Evolutionary conservation across 2,888 invertebrate species (phyloP), one percentile per base, ranked within the genome.

Genomic region (Globia sparganii): DNA sequence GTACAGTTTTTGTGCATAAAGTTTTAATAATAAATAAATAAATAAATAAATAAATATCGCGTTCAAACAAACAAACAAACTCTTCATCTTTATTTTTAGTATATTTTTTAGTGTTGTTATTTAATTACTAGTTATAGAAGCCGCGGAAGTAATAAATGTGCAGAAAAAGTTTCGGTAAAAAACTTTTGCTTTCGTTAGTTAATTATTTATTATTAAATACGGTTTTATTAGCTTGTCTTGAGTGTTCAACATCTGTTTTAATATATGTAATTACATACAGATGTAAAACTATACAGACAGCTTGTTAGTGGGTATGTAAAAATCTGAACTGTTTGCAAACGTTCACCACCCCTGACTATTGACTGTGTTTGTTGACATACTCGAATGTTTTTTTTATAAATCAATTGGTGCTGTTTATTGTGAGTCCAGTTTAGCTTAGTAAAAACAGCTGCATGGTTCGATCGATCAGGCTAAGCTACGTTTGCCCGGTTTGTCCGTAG

Each of bases 111-210:
- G 67, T 81, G 62, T 59, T 68, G 4, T 28, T 43, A 68, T 76
- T 79, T 81, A 76, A 68, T 79, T 62, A 68, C 8, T 81, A 64
- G 75, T 18, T 75, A 6, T 8, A 40, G 37, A 56, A 31, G 56
- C 53, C 18, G 4, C n/a, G 62, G 40, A 75, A 79, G 68, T 75
- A 81, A 81, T 75, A 81, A 79, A 81, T 62, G 2, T 25, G 18
- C 8, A 81, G 31, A 62, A 81, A 75, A 64, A 75, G 37, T 58
- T 34, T 61, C 8, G 9, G 0, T 56, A 31, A 28, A 68, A 61
- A 34, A 56, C 66, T 75, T 64, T 58, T 79, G 18, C 65, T 81
- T 65, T 81, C 49, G 11, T 43, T 64, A 18, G 25, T 67, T 67
- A 46, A 46, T 64, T 64, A 80, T 62, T 80, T 43, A 15, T 73